Base-by-base conservation (phyloP, 2,797 vertebrate species). In the Pseudopleuronectes americanus region DNA sequence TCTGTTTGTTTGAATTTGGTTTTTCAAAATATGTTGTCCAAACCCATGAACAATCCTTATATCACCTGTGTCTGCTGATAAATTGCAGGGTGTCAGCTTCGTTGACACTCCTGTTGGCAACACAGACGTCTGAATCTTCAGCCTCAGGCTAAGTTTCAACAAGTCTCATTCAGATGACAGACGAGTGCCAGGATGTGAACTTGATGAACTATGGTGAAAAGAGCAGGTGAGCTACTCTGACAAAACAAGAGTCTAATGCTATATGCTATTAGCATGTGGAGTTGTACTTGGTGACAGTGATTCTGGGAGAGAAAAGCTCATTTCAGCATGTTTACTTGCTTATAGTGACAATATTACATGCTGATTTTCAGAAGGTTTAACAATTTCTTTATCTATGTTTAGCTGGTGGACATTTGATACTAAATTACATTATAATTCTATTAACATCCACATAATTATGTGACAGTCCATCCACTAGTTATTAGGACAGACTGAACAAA, bases 81-180 rank as follows among this genome's bases (percentile, higher is more conserved):
- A 22, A 57, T 6, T 10, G n/a, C 48, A 12, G 10, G 45, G 47
- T 54, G 21, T 17, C 41, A 1, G 22, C 19, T 57, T 43, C 13
- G 14, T 31, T 56, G 51, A 65, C 60, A 53, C 28, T 8, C 41
- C 3, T 49, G 55, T 43, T 57, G n/a, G 24, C 49, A 26, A 22
- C 8, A 31, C 41, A 61, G 47, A 60, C 10, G 28, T n/a, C 33
- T 21, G 8, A 63, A n/a, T 48, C 7, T 3, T 41, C 31, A 26
- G 36, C 56, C 57, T 61, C 52, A 8, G 19, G 51, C 45, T n/a
- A 57, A 1, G 16, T 21, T 56, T 33, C 13, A n/a, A 61, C 60
- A 52, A 56, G n/a, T 28, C 28, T 9, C 6, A 22, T 60, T 51
- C 43, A 31, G 16, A 59, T 53, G 26, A 56, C 56, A 57, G 56